Base-by-base conservation (phyloP, 2,797 vertebrate genomes). In the Aythya fuligula region DNA sequence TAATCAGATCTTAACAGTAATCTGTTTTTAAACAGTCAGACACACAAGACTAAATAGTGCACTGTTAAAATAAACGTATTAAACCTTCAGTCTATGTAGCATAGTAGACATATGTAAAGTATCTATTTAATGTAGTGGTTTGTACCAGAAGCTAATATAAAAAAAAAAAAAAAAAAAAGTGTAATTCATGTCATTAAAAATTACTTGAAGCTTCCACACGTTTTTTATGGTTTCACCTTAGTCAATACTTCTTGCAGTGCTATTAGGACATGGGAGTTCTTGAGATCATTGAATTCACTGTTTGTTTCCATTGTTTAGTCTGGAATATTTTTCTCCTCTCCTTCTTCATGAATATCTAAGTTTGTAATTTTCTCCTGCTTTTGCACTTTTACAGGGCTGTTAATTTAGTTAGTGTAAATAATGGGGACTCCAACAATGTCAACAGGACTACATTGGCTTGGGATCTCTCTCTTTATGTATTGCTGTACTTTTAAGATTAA, bases 21-120 rank as follows among this genome's bases (percentile, higher is more conserved):
- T 87, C 51, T 79, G 41, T 47, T 95, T 77, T 85, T 84, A 73
- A 81, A 82, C 69, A 43, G 76, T n/a, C 62, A 72, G 53, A 38
- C 45, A 38, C 45, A 41, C 60, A 87, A 56, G 58, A 56, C 38
- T 85, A 74, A 88, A 75, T 85, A 41, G 24, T 67, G 54, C 19
- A 24, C 51, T 56, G 39, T 74, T 79, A 73, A 69, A 60, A 49
- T 51, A 67, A 74, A 81, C 34, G 4, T 36, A 57, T 74, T 76
- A 77, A 67, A 34, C 41, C 17, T 39, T 56, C 32, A 22, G 14
- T 72, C 69, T 76, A 2, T 36, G 56, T 34, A 85, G 39, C 38
- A 25, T 4, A 54, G 54, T 20, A 56, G 69, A 38, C 8, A 53
- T 36, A 60, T 24, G 11, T 5, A n/a, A 41, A 84, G 5, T 27